Percentiles rank a stretch among this genome's conserved stretches.
These are phyloP conservation scores for Mamestra brassicae DNA, from an alignment of 2,888 invertebrate species.

Conservation along the genomic window DNA sequence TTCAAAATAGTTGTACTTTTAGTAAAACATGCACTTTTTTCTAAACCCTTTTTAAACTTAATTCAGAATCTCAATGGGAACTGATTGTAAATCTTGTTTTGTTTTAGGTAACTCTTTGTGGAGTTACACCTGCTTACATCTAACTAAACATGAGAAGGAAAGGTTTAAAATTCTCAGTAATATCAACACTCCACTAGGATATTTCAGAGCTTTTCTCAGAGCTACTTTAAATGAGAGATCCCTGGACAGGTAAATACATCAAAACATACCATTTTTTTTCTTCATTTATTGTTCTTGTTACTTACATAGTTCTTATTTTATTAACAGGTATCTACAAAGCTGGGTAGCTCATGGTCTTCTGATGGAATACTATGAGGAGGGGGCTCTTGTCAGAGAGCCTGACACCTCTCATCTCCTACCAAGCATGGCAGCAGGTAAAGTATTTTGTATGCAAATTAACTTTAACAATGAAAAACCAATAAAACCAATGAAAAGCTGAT, in stretches of 20 bases:
- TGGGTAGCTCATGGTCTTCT: conserved; percentile 93
- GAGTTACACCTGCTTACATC: conserved; percentile 94
- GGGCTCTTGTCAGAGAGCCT: conserved; percentile 95
- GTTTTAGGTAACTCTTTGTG: conserved; percentile 92
- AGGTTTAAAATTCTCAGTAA: conserved; percentile 93
- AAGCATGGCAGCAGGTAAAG: conserved; percentile 95
- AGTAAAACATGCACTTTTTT: conserved; percentile 4
- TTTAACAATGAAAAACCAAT: neutral
- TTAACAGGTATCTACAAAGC: conserved; percentile 93
- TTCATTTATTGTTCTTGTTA: neutral
- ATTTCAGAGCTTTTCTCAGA: conserved; percentile 97
- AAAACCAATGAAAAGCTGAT: neutral
- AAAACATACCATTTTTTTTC: neutral
- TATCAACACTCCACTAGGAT: conserved; percentile 92
- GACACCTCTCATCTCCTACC: conserved; percentile 95
- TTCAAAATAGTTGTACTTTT: conserved; percentile 18
- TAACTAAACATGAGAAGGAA: conserved; percentile 97
- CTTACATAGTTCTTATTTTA: neutral
- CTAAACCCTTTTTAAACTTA: neutral
- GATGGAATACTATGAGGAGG: conserved; percentile 95
- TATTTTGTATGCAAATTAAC: conserved; percentile 12
- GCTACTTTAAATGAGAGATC: conserved; percentile 97
- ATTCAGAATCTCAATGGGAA: neutral
- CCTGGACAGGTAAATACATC: conserved; percentile 91
- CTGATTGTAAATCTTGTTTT: conserved; percentile 14